Evolutionary conservation across 2,113 vertebrate genomes (phyloP).

Genomic region (Synodontis membranacea): DNA sequence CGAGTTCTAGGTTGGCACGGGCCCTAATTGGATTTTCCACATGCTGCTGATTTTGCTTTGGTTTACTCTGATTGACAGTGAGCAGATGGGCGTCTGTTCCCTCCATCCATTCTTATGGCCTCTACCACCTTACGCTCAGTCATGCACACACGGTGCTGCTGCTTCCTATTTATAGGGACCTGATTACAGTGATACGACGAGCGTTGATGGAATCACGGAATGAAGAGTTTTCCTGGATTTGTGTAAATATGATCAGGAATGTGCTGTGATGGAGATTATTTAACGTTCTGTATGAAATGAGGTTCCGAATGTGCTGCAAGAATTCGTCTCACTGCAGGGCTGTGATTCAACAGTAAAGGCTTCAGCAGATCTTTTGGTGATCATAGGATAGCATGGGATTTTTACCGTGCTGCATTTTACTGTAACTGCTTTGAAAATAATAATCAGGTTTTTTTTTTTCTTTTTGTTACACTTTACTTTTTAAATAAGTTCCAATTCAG

Average conservation of each 20-base stretch:
- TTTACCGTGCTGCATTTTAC: background rate
- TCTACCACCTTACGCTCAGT: constrained; percentile 14
- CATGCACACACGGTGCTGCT: background rate
- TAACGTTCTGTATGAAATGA: background rate
- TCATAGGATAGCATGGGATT: background rate
- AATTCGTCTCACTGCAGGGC: background rate
- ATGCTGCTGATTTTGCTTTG: constrained; percentile 52
- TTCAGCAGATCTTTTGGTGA: background rate
- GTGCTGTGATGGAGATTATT: background rate
- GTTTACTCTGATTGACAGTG: constrained; percentile 49
- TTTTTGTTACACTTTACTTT: background rate
- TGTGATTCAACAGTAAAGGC: background rate
- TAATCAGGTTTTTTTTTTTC: background rate
- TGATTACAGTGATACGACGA: background rate
- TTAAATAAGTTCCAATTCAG: background rate
- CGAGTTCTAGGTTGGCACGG: constrained; percentile 37
- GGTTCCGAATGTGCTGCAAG: background rate
- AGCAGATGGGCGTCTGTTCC: constrained; percentile 50
- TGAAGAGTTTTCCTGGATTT: background rate
- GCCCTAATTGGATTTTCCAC: constrained; percentile 53
- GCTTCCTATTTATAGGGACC: background rate
- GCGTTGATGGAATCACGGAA: background rate
- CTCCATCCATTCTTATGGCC: constrained; percentile 28
- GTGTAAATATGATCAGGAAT: background rate
- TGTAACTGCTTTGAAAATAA: background rate